phyloP scores from a whole-genome alignment of 1,140 invertebrate genomes.

The Drosophila pruinosa region DNA sequence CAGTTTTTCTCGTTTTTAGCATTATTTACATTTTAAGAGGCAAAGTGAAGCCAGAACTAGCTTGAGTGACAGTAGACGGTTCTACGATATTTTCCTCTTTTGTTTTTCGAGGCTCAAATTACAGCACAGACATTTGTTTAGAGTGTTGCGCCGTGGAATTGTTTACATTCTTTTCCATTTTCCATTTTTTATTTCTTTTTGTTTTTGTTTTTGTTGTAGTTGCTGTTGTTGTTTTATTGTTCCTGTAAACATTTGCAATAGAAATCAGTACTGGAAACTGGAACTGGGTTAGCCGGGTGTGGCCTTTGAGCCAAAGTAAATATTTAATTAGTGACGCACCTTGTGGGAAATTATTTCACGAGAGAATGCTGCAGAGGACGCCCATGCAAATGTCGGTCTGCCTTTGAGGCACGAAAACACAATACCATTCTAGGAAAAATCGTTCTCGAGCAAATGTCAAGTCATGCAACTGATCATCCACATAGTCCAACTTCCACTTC shows the following conservation, averaged over 20 bases:
- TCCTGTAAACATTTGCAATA: slow-evolving; percentile 64
- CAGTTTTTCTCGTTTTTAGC: slow-evolving; percentile 41
- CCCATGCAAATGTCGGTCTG: slow-evolving; percentile 41
- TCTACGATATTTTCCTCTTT: slow-evolving; percentile 32
- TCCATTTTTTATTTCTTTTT: slow-evolving; percentile 1
- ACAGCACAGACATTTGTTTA: slow-evolving; percentile 48
- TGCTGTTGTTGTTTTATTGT: neutral
- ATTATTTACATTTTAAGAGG: slow-evolving; percentile 77
- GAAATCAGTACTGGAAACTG: slow-evolving; percentile 44
- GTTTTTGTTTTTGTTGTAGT: neutral
- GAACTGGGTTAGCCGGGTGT: slow-evolving; percentile 67
- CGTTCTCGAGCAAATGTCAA: neutral
- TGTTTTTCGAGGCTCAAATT: slow-evolving; percentile 37
- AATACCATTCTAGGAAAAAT: slow-evolving; percentile 29
- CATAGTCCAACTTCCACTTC: neutral
- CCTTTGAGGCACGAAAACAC: neutral
- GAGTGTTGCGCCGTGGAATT: slow-evolving; percentile 9
- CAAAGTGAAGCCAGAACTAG: neutral
- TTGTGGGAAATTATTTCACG: slow-evolving; percentile 59
- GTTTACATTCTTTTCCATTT: slow-evolving; percentile 26
- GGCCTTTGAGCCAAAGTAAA: slow-evolving; percentile 48
- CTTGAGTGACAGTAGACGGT: slow-evolving; percentile 52
- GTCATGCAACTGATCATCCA: slow-evolving; percentile 2
- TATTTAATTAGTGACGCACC: slow-evolving; percentile 75
- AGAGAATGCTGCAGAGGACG: neutral